A percentile compares a stretch with the other conserved stretches of the same genome.
phyloP scores from a whole-genome alignment of 37 sponge, comb jelly and placozoan species.

The Haliclona indistincta region DNA sequence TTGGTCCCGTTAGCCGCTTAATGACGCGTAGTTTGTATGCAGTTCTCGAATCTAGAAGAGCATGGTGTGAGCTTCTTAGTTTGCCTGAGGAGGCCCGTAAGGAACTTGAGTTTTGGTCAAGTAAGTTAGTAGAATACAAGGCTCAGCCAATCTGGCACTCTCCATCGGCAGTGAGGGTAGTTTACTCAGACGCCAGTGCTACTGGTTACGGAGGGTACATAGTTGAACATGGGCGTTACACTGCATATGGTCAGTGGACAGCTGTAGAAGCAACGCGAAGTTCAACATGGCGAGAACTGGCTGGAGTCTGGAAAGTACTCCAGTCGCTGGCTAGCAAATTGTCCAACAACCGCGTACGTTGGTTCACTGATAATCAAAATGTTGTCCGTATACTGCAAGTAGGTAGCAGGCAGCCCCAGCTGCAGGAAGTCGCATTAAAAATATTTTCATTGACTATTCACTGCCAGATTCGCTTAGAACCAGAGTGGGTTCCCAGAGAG shows the following conservation, averaged over 20 bases:
- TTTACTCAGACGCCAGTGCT: constrained; percentile 37
- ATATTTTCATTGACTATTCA: too few relatives aligned
- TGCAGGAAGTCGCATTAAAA: constrained; percentile 14
- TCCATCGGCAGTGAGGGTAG: constrained; percentile 17
- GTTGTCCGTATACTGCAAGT: too few relatives aligned
- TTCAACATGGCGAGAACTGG: constrained; percentile 38
- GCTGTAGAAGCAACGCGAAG: constrained; percentile 1
- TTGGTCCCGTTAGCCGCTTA: too few relatives aligned
- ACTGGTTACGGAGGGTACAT: constrained; percentile 36
- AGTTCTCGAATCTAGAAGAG: background rate
- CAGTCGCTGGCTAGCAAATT: constrained; percentile 3
- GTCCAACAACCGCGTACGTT: background rate
- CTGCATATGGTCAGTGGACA: too few relatives aligned
- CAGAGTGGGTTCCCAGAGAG: too few relatives aligned
- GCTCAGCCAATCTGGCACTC: too few relatives aligned
- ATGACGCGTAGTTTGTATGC: too few relatives aligned
- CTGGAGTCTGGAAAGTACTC: constrained; percentile 8
- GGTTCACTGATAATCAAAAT: too few relatives aligned
- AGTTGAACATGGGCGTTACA: background rate
- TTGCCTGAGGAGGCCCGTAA: too few relatives aligned
- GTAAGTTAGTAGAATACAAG: constrained; percentile 3
- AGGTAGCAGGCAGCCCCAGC: too few relatives aligned
- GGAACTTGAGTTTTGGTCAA: too few relatives aligned
- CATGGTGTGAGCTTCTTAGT: constrained; percentile 6
- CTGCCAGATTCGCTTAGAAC: too few relatives aligned